These are phyloP conservation scores for Actinernus sp. DNA, from an alignment of 92 coral and sea anemone genomes.

Conservation along the genomic window DNA sequence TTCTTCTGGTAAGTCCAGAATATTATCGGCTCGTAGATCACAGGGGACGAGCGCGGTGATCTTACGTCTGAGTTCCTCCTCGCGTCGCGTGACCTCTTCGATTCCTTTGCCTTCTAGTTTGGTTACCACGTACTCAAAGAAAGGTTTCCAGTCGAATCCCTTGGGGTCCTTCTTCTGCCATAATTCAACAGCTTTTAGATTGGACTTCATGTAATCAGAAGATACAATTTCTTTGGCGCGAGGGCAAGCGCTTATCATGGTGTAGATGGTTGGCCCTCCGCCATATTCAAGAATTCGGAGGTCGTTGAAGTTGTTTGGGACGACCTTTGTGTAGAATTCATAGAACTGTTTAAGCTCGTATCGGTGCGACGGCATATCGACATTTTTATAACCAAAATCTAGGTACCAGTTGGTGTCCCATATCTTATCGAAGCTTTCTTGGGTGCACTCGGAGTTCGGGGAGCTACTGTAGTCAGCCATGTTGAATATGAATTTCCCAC, in stretches of 20 bases:
- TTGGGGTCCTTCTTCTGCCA: slow-evolving; percentile 4
- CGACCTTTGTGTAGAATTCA: background rate
- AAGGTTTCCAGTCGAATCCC: slow-evolving; percentile 11
- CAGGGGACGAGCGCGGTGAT: slow-evolving; percentile 22
- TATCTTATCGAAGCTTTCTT: slow-evolving; percentile 6
- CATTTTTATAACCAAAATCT: background rate
- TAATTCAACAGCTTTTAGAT: background rate
- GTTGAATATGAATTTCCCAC: too few relatives aligned
- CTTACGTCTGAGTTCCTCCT: background rate
- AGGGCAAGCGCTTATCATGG: slow-evolving; percentile 12
- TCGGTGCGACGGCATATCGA: background rate
- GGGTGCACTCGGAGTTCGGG: too few relatives aligned
- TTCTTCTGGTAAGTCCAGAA: slow-evolving; percentile 1
- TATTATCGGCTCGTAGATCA: slow-evolving; percentile 1
- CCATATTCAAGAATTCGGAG: slow-evolving; percentile 9
- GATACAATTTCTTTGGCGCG: slow-evolving; percentile 6
- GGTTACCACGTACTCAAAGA: slow-evolving; percentile 13
- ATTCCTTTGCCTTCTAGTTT: slow-evolving; percentile 1
- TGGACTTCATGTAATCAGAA: slow-evolving; percentile 2
- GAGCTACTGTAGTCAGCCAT: too few relatives aligned
- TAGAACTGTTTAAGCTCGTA: background rate
- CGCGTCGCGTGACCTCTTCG: background rate
- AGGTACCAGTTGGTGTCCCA: slow-evolving; percentile 3
- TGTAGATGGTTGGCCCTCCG: slow-evolving; percentile 13
- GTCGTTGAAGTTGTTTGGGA: background rate